Conservation (phyloP, 2,888 invertebrate genomes). For the Taphrorychus bicolor region DNA sequence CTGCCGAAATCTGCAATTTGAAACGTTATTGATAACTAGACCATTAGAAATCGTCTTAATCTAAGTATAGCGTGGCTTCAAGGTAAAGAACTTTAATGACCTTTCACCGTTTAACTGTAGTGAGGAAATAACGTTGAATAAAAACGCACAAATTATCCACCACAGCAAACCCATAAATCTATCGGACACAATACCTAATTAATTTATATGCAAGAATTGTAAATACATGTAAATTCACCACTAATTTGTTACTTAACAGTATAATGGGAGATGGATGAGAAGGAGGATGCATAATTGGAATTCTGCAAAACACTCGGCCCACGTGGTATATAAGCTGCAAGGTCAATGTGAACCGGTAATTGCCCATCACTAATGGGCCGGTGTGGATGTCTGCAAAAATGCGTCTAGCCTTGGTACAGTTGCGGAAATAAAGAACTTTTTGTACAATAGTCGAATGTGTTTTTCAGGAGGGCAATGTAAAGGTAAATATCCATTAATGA, state of each 20-base stretch:
- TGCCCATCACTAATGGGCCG: no score
- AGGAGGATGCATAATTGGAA: not conserved
- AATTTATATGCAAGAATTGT: not conserved
- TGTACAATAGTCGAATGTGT: no score
- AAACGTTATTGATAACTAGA: no score
- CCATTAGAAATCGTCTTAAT: no score
- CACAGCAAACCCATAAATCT: not conserved
- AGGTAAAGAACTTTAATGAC: no score
- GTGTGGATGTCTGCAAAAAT: no score
- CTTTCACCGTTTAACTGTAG: not conserved
- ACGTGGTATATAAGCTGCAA: not conserved
- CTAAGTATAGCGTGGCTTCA: no score
- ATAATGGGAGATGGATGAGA: not conserved
- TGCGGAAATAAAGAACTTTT: no score
- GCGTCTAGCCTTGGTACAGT: no score
- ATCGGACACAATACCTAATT: not conserved
- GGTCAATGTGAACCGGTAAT: not conserved
- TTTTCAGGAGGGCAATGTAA: no score
- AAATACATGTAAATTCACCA: not conserved
- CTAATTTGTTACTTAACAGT: constrained; percentile 3
- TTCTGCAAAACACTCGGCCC: not conserved
- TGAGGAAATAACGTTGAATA: not conserved
- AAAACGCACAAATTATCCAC: not conserved
- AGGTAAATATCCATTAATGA: no score
- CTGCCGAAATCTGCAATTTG: constrained; percentile 64